phyloP scores from a whole-genome alignment of 2,113 vertebrate species.

The Panthera leo region DNA sequence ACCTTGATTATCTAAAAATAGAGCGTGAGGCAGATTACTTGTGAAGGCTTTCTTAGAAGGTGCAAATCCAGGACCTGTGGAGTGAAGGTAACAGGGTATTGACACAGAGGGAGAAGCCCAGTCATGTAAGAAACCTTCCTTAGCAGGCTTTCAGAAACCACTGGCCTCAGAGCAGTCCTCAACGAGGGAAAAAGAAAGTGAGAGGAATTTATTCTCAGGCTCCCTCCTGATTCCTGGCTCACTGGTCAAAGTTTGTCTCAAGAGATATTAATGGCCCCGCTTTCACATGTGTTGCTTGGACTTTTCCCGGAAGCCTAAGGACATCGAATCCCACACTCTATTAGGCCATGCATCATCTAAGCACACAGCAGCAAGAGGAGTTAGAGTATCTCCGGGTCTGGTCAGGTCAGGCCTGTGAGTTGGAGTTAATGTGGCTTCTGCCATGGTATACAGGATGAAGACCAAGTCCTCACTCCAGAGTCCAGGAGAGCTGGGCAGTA shows the following conservation, averaged over 20 bases:
- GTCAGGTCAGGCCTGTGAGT: not conserved
- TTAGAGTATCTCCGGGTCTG: not conserved
- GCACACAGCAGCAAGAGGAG: not conserved
- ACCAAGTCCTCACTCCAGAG: not conserved
- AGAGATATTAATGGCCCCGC: not conserved
- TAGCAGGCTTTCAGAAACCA: not conserved
- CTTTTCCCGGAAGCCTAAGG: not conserved
- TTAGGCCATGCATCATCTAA: not conserved
- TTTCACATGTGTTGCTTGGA: not conserved
- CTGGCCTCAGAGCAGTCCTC: not conserved
- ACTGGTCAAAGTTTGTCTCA: not conserved
- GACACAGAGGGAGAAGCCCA: not conserved
- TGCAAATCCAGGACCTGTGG: not conserved
- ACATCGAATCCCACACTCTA: not conserved
- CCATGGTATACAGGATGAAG: not conserved
- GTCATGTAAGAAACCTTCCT: not conserved
- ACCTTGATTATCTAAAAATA: not conserved
- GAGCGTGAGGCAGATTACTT: not conserved
- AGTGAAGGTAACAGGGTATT: not conserved
- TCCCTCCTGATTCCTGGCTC: not conserved
- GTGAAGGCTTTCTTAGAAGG: not conserved
- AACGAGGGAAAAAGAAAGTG: not conserved
- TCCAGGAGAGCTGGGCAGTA: not conserved
- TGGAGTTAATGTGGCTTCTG: not conserved
- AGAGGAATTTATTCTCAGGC: not conserved